Percentiles rank a stretch among this genome's conserved stretches.
These are phyloP conservation scores for Allobates femoralis DNA, from an alignment of 2,797 vertebrate genomes.

Conservation along the genomic window DNA sequence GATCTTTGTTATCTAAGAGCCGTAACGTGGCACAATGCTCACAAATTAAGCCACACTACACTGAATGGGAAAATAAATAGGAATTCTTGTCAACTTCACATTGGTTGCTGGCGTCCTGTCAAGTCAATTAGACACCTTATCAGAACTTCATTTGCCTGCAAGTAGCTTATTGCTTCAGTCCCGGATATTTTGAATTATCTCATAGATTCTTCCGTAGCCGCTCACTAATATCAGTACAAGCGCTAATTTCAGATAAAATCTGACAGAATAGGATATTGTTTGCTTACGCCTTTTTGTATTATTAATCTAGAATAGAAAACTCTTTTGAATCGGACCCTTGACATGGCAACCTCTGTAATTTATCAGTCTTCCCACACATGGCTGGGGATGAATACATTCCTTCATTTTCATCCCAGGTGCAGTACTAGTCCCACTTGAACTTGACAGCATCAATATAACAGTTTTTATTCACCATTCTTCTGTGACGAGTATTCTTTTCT, in stretches of 20 bases:
- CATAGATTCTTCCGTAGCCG: slow-evolving; percentile 74
- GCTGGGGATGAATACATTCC: slow-evolving; percentile 77
- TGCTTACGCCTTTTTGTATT: slow-evolving; percentile 73
- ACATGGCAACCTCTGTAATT: slow-evolving; percentile 71
- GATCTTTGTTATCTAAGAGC: slow-evolving; percentile 65
- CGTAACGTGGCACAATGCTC: slow-evolving; percentile 70
- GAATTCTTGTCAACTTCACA: slow-evolving; percentile 76
- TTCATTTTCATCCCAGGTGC: slow-evolving; percentile 81
- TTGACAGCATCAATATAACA: slow-evolving; percentile 73
- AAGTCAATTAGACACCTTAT: slow-evolving; percentile 83
- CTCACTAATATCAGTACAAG: slow-evolving; percentile 68
- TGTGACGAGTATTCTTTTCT: slow-evolving; percentile 74
- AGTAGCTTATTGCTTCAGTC: slow-evolving; percentile 80
- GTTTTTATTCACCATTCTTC: slow-evolving; percentile 72
- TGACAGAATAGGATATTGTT: slow-evolving; percentile 76
- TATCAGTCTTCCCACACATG: slow-evolving; percentile 76
- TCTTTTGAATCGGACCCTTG: slow-evolving; percentile 74
- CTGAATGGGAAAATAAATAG: slow-evolving; percentile 77
- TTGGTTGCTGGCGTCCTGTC: slow-evolving; percentile 75
- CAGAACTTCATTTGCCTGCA: slow-evolving; percentile 74
- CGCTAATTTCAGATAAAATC: slow-evolving; percentile 65
- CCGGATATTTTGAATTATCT: slow-evolving; percentile 77
- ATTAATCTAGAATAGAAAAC: slow-evolving; percentile 78
- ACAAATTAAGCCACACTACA: slow-evolving; percentile 75
- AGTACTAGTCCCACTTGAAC: slow-evolving; percentile 77